A percentile compares a stretch with the other conserved stretches of the same genome.
Conservation (phyloP, 2,113 vertebrate genomes). For the Cairina moschata region DNA sequence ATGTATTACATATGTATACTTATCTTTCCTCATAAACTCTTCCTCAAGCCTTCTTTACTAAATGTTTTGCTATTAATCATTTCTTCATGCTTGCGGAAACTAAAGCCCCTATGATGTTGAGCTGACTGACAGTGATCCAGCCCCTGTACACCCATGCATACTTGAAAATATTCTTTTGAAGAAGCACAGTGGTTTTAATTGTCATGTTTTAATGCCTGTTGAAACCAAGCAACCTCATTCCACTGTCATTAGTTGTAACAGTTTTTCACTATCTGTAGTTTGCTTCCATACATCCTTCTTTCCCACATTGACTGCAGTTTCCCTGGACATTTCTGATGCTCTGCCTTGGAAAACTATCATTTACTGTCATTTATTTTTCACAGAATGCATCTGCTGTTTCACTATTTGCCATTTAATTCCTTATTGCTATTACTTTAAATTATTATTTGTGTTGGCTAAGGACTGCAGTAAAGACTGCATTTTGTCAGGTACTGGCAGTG, state of each 20-base stretch:
- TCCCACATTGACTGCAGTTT: neutral
- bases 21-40: neutral
- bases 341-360: neutral
- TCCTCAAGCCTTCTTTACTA: neutral
- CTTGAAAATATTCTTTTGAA: neutral
- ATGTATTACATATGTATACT: neutral
- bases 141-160: neutral
- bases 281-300: slow-evolving; percentile 1
- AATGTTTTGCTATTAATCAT: neutral
- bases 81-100: neutral
- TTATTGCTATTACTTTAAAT: neutral
- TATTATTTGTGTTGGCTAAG: slow-evolving; percentile 14
- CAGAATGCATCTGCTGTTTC: neutral
- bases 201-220: neutral
- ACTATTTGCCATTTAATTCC: slow-evolving; percentile 1
- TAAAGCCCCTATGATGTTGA: neutral
- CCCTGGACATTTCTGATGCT: slow-evolving; percentile 19
- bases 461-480: neutral
- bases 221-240: slow-evolving; percentile 36
- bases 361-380: neutral
- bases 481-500: slow-evolving; percentile 10
- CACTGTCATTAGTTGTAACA: neutral
- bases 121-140: neutral
- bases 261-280: neutral
- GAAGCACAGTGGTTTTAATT: neutral